phyloP scores from a whole-genome alignment of 2,113 vertebrate genomes.

The Scortum barcoo region DNA sequence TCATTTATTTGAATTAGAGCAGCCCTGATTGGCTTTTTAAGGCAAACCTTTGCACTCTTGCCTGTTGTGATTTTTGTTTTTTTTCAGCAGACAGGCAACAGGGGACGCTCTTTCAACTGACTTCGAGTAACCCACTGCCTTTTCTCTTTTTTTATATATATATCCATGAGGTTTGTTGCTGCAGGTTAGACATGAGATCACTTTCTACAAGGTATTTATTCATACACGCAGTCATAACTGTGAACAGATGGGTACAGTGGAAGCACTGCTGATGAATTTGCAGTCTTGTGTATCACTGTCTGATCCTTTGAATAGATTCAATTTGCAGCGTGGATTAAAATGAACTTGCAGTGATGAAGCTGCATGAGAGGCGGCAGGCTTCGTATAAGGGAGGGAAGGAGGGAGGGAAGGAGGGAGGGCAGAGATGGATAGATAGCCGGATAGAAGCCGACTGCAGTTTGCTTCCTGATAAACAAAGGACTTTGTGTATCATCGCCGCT shows the following conservation, averaged over 20 bases:
- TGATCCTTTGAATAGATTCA: neutral
- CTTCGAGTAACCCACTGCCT: neutral
- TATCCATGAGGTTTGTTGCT: constrained; percentile 10
- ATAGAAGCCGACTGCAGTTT: neutral
- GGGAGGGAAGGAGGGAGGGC: neutral
- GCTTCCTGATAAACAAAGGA: constrained; percentile 1
- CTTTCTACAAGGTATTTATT: neutral
- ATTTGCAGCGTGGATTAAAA: neutral
- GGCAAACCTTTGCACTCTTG: neutral
- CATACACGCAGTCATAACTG: neutral
- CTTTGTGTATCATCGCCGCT: constrained; percentile 2
- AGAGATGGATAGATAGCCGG: neutral
- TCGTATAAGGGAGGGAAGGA: neutral
- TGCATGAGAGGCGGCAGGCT: neutral
- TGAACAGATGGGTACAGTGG: neutral
- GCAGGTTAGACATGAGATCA: constrained; percentile 18
- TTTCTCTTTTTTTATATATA: too few relatives aligned
- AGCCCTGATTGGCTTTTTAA: neutral
- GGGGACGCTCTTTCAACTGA: constrained; percentile 65
- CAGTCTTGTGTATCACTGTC: neutral
- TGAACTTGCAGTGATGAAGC: neutral
- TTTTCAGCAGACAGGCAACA: constrained; percentile 42
- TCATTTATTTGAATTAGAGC: neutral
- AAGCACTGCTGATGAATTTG: neutral
- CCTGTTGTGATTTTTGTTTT: constrained; percentile 19